phyloP scores from a whole-genome alignment of 2,888 invertebrate genomes.

The Microplitis deprimator region DNA sequence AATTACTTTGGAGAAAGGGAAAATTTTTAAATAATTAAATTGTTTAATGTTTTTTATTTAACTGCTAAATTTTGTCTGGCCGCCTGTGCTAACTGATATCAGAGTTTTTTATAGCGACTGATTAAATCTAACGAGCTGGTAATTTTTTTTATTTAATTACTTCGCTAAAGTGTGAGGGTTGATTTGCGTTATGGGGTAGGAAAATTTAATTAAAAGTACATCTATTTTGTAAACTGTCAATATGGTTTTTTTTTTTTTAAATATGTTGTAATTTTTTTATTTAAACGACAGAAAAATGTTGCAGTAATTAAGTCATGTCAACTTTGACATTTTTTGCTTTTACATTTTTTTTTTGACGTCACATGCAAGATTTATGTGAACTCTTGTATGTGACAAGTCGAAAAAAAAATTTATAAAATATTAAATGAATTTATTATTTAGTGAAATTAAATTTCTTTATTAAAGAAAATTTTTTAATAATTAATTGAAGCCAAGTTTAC shows the following conservation, averaged over 20 bases:
- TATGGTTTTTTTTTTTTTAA: neutral
- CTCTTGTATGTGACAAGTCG: too few relatives aligned
- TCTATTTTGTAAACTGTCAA: neutral
- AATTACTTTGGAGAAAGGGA: neutral
- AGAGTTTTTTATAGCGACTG: neutral
- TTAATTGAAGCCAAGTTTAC: too few relatives aligned
- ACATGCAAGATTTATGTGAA: neutral
- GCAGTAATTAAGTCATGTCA: neutral
- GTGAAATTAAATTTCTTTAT: too few relatives aligned
- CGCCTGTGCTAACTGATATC: conserved; percentile 68
- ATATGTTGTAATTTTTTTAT: neutral
- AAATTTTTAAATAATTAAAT: neutral
- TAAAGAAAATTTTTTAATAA: too few relatives aligned
- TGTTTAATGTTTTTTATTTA: neutral
- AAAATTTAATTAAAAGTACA: neutral
- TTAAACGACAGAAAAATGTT: neutral
- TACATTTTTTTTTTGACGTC: neutral
- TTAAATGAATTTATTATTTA: too few relatives aligned
- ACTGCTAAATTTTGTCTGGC: conserved; percentile 61
- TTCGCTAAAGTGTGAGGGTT: too few relatives aligned
- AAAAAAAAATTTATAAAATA: too few relatives aligned
- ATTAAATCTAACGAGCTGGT: conserved; percentile 2
- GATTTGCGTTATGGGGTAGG: neutral
- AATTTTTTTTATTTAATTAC: conserved; percentile 5
- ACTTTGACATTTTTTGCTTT: neutral